Conservation (phyloP, 2,797 vertebrate genomes). For the Sandelia bainsii region DNA sequence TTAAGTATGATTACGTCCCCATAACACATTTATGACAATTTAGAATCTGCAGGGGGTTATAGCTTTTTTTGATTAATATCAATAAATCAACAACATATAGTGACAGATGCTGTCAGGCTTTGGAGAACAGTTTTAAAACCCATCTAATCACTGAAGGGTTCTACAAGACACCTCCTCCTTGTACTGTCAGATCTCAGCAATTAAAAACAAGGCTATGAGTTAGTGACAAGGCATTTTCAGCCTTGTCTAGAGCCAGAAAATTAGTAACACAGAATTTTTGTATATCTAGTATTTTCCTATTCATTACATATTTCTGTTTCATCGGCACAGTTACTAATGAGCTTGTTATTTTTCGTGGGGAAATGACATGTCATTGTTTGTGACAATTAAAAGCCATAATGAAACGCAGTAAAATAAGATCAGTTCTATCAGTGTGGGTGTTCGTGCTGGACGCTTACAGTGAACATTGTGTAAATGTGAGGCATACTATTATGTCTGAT, state of each 20-base stretch:
- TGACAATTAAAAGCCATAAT: conserved; percentile 29
- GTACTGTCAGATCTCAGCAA: background rate
- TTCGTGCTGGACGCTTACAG: background rate
- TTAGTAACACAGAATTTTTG: background rate
- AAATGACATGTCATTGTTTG: conserved; percentile 19
- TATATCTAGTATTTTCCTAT: conserved; percentile 1
- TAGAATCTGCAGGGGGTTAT: conserved; percentile 23
- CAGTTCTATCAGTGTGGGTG: background rate
- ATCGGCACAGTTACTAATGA: conserved; percentile 12
- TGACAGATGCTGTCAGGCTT: conserved; percentile 18
- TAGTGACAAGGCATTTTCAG: conserved; percentile 8
- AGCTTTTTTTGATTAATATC: conserved; percentile 42
- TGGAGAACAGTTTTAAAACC: conserved; percentile 19
- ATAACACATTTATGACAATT: conserved; percentile 41
- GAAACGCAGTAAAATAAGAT: conserved; percentile 33
- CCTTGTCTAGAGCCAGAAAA: background rate
- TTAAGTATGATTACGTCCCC: conserved; percentile 38
- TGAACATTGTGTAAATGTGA: background rate
- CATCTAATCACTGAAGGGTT: conserved; percentile 11
- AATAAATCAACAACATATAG: conserved; percentile 44
- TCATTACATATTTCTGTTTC: background rate
- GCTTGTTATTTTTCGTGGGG: background rate
- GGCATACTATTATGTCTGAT: conserved; percentile 1
- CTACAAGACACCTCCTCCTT: background rate
- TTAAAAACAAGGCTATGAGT: background rate